Evolutionary conservation across 2,797 vertebrate species (phyloP).

Genomic region (Schizothorax lantsangensis): DNA sequence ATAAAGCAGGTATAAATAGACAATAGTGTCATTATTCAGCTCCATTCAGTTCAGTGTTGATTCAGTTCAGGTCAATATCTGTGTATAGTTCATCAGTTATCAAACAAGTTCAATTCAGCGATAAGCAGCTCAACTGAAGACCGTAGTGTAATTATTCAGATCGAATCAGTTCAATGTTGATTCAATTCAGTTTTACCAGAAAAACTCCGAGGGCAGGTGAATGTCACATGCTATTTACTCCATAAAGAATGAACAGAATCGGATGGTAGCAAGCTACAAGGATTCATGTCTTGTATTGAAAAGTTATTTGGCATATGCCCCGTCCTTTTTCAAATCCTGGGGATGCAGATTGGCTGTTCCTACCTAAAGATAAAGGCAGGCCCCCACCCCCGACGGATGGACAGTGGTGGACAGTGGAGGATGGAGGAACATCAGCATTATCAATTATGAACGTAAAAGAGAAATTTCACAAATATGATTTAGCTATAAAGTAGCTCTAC

Average conservation of each 20-base stretch:
- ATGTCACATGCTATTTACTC: neutral
- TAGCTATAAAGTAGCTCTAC: neutral
- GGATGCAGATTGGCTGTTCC: neutral
- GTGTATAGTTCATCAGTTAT: no score
- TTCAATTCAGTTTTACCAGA: neutral
- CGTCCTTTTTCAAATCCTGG: neutral
- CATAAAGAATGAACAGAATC: neutral
- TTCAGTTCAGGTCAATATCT: no score
- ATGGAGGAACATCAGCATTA: neutral
- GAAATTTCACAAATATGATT: neutral
- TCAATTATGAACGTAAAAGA: neutral
- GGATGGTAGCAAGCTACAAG: neutral
- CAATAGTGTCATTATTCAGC: neutral
- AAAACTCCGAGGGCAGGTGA: neutral
- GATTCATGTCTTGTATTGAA: neutral
- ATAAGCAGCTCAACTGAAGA: neutral
- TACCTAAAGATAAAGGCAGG: neutral
- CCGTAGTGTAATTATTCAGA: neutral
- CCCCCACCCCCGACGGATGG: no score
- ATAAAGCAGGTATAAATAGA: neutral
- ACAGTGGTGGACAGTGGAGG: neutral
- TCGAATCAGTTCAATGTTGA: neutral
- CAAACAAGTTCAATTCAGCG: neutral
- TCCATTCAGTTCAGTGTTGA: neutral
- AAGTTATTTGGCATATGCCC: neutral